Conservation (phyloP, 2,888 invertebrate species). For the Noctua janthe region DNA sequence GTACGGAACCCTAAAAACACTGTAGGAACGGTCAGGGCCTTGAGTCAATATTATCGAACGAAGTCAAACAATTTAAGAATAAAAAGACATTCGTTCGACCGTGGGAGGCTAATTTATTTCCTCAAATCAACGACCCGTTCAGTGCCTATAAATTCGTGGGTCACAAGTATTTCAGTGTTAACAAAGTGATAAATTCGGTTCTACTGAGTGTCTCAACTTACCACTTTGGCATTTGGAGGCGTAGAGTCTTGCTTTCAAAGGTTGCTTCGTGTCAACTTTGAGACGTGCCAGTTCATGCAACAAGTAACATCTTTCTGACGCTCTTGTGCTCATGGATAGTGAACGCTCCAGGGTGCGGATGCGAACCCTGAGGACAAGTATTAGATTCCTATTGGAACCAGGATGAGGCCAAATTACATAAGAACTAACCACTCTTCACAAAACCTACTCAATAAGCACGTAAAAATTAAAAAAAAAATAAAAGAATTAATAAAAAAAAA, state of each 20-base stretch:
- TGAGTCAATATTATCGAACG: slow-evolving; percentile 39
- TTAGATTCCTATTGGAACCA: background rate
- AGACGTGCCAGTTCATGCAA: slow-evolving; percentile 84
- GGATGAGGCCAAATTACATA: background rate
- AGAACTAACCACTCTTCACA: background rate
- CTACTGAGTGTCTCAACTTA: slow-evolving; percentile 62
- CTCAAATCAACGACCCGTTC: slow-evolving; percentile 55
- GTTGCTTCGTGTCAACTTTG: slow-evolving; percentile 81
- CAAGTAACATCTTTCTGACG: slow-evolving; percentile 83
- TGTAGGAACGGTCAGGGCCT: slow-evolving; percentile 10
- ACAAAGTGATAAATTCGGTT: slow-evolving; percentile 51
- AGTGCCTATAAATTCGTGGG: slow-evolving; percentile 49
- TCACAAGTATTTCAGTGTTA: slow-evolving; percentile 56
- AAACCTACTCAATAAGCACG: background rate
- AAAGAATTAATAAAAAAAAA: no score
- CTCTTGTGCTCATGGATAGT: slow-evolving; percentile 76
- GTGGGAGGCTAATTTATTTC: slow-evolving; percentile 52
- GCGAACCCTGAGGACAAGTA: slow-evolving; percentile 74
- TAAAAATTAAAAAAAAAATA: background rate
- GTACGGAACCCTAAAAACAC: background rate
- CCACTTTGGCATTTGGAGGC: slow-evolving; percentile 85
- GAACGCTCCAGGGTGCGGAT: slow-evolving; percentile 79
- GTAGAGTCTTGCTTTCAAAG: slow-evolving; percentile 80
- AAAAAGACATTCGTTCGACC: slow-evolving; percentile 36
- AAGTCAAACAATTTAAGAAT: slow-evolving; percentile 45